Percentiles rank a stretch among this genome's conserved stretches.
Evolutionary conservation across 2,113 vertebrate species (phyloP).

Genomic region (Herpailurus yagouaroundi): DNA sequence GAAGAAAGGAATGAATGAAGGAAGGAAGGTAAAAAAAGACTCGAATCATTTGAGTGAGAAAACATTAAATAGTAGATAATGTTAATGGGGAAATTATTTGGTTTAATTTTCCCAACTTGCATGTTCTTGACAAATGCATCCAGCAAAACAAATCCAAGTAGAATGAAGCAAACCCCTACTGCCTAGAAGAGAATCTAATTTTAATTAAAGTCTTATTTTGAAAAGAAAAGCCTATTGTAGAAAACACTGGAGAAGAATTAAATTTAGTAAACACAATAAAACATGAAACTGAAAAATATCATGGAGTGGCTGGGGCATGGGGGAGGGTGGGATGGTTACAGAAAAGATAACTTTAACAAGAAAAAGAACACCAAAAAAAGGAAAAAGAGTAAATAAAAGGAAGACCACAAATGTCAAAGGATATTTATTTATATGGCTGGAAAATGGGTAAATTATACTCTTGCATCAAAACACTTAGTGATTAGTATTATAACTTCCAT

Average conservation of each 20-base stretch:
- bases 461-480: slow-evolving; percentile 33
- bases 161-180: background rate
- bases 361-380: slow-evolving; percentile 10
- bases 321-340: background rate
- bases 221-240: background rate
- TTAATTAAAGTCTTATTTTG: slow-evolving; percentile 51
- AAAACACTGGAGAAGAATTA: background rate
- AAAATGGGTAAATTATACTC: slow-evolving; percentile 50
- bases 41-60: background rate
- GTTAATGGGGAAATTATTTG: background rate
- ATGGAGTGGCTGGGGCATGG: background rate
- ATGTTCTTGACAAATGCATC: background rate
- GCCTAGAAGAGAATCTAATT: background rate
- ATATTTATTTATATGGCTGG: slow-evolving; percentile 3
- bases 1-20: background rate
- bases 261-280: slow-evolving; percentile 19
- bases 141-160: background rate
- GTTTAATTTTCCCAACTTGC: background rate
- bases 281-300: background rate
- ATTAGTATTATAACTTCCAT: slow-evolving; percentile 5
- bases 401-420: slow-evolving; percentile 1
- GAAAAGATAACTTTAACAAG: background rate
- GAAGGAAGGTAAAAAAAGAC: background rate
- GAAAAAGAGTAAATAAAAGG: background rate
- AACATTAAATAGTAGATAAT: background rate